Percentiles rank a stretch among this genome's conserved stretches.
These are phyloP conservation scores for Columba livia DNA, from an alignment of 2,113 vertebrate species.

Conservation along the genomic window DNA sequence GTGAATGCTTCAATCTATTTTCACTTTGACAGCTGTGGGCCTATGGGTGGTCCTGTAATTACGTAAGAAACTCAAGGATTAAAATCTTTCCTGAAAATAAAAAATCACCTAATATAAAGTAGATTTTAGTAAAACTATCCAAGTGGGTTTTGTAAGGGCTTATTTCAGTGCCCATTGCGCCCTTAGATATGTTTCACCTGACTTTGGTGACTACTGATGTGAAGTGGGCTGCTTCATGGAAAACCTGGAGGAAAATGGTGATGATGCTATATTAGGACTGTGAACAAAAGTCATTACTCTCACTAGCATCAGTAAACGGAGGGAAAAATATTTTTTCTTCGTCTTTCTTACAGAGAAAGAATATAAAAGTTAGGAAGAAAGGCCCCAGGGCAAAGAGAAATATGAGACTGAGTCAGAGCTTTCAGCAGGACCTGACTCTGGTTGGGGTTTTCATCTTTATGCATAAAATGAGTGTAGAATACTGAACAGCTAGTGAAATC, in stretches of 20 bases:
- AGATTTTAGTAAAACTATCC: not conserved
- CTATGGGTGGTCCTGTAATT: not conserved
- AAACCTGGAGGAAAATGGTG: not conserved
- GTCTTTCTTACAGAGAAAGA: not conserved
- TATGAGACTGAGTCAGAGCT: constrained; percentile 55
- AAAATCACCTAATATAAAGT: not conserved
- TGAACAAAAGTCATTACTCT: constrained; percentile 45
- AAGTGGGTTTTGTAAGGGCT: not conserved
- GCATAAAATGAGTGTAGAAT: not conserved
- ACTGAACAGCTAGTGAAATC: constrained; percentile 27
- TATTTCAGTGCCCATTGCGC: not conserved
- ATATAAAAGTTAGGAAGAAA: constrained; percentile 25
- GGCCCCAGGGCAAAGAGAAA: constrained; percentile 15
- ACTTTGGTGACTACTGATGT: constrained; percentile 26
- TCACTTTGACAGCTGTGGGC: not conserved
- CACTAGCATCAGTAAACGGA: constrained; percentile 10
- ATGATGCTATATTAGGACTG: constrained; percentile 2
- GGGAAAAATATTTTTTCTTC: not conserved
- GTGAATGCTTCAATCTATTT: not conserved
- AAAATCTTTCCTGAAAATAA: not conserved
- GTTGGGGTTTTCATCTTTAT: constrained; percentile 37
- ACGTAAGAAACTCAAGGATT: not conserved
- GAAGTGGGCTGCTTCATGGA: constrained; percentile 19
- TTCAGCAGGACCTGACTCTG: constrained; percentile 39
- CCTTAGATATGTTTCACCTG: not conserved